phyloP scores from a whole-genome alignment of 1,140 invertebrate species.

The Apis mellifera region Amel_HAv3.1 CM009945.2:3730001-3730500 shows the following conservation, averaged over 20 bases:
- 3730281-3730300: conserved; percentile 88
- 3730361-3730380: conserved; percentile 87
- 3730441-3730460: conserved; percentile 91
- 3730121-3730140: conserved; percentile 89
- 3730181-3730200: conserved; percentile 95
- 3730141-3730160: conserved; percentile 85
- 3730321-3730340: conserved; percentile 87
- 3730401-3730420: conserved; percentile 85
- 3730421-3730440: conserved; percentile 85
- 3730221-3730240: conserved; percentile 88
- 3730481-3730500: conserved; percentile 80
- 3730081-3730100: conserved; percentile 1
- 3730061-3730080: conserved; percentile 24
- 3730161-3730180: conserved; percentile 93
- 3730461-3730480: conserved; percentile 77
- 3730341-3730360: conserved; percentile 84
- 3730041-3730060: neutral
- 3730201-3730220: conserved; percentile 92
- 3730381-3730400: conserved; percentile 82
- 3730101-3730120: conserved; percentile 86
- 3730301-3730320: conserved; percentile 91
- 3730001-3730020: conserved; percentile 94
- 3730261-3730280: conserved; percentile 91
- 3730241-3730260: conserved; percentile 87
- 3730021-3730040: conserved; percentile 13